phyloP scores from a whole-genome alignment of 2,888 invertebrate genomes.

The Galerucella pusilla region DNA sequence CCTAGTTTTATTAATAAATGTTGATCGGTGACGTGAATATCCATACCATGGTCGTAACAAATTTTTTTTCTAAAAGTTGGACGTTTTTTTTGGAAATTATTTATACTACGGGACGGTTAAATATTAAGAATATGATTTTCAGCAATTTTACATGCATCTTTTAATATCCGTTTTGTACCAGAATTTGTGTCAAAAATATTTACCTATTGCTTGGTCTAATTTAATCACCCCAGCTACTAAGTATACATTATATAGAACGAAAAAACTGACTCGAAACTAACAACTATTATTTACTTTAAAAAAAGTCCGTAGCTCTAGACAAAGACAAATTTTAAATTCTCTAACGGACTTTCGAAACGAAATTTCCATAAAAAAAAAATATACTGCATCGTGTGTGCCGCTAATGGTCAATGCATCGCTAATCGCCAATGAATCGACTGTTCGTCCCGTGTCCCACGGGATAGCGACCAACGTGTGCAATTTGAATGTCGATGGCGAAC shows the following conservation, averaged over 20 bases:
- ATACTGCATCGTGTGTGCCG: constrained; percentile 26
- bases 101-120: too few species aligned
- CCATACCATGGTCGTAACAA: neutral
- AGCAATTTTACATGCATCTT: too few species aligned
- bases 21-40: constrained; percentile 2
- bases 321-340: neutral
- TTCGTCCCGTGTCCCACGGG: constrained; percentile 51
- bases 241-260: too few species aligned
- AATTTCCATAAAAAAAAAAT: neutral
- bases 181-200: too few species aligned
- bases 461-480: constrained; percentile 50
- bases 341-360: neutral
- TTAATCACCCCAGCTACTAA: too few species aligned
- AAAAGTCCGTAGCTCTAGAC: too few species aligned
- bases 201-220: too few species aligned
- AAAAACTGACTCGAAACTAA: too few species aligned
- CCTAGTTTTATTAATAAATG: constrained; percentile 33
- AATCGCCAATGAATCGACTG: constrained; percentile 48
- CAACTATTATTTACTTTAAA: too few species aligned
- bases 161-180: too few species aligned
- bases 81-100: neutral
- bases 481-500: constrained; percentile 62
- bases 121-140: too few species aligned
- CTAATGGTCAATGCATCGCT: constrained; percentile 46
- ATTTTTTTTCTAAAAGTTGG: neutral